Percentiles rank a stretch among this genome's conserved stretches.
Conservation (phyloP, 2,888 invertebrate genomes). For the Drosophila pseudotakahashii region DNA sequence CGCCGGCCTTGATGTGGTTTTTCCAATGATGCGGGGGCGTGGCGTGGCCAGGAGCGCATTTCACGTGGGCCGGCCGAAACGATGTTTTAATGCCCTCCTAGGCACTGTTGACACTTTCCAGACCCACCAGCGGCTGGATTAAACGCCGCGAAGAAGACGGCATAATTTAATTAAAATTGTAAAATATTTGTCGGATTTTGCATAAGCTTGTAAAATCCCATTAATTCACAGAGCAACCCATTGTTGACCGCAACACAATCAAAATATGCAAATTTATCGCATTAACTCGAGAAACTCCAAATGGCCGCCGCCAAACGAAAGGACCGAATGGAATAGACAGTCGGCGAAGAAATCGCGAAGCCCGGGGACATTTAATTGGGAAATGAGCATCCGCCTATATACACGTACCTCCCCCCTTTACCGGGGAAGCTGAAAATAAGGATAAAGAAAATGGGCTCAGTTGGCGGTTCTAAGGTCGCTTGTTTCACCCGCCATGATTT, state of each 20-base stretch:
- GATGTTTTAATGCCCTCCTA: conserved; percentile 41
- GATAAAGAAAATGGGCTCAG: conserved; percentile 28
- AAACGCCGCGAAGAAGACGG: conserved; percentile 59
- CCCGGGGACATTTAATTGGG: conserved; percentile 70
- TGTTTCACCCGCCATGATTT: conserved; percentile 78
- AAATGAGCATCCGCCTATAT: conserved; percentile 53
- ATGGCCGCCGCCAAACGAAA: conserved; percentile 47
- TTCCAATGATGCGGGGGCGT: conserved; percentile 28
- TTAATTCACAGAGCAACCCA: conserved; percentile 81
- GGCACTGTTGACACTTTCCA: conserved; percentile 44
- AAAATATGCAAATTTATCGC: conserved; percentile 83
- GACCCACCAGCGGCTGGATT: conserved; percentile 43
- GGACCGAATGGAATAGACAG: conserved; percentile 22
- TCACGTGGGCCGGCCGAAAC: conserved; percentile 6
- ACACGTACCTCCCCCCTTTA: conserved; percentile 14
- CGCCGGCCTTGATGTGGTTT: conserved; percentile 65
- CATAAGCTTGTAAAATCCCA: conserved; percentile 81
- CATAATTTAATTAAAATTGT: conserved; percentile 81
- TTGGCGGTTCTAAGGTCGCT: conserved; percentile 59
- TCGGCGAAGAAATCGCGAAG: conserved; percentile 47
- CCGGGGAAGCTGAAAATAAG: background rate
- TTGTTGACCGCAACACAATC: conserved; percentile 82
- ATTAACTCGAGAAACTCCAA: conserved; percentile 79
- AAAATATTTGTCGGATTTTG: conserved; percentile 80
- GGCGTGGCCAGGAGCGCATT: conserved; percentile 9